phyloP scores from a whole-genome alignment of 2,797 vertebrate species.

The Chrosomus eos region DNA sequence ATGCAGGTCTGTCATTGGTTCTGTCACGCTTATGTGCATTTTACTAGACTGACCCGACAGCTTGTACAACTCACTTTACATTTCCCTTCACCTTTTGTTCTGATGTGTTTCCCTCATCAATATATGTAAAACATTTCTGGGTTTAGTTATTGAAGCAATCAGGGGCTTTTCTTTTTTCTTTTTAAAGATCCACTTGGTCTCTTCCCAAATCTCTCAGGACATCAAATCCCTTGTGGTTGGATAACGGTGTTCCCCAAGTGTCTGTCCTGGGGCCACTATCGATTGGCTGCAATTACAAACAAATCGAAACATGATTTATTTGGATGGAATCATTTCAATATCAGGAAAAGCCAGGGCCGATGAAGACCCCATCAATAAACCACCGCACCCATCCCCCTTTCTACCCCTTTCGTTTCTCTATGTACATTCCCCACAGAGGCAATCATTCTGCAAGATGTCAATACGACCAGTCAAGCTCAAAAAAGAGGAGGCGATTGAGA shows the following conservation, averaged over 20 bases:
- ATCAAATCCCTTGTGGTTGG: conserved; percentile 22
- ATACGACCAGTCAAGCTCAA: conserved; percentile 90
- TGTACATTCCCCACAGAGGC: conserved; percentile 77
- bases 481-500: conserved; percentile 87
- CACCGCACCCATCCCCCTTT: conserved; percentile 56
- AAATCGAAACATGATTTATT: conserved; percentile 99
- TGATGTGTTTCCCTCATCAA: conserved; percentile 18
- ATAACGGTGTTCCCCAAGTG: conserved; percentile 79
- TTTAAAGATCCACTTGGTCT: conserved; percentile 33
- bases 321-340: conserved; percentile 99
- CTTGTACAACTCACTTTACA: conserved; percentile 46
- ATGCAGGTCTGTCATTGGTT: conserved; percentile 53
- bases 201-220: conserved; percentile 64
- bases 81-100: conserved; percentile 15
- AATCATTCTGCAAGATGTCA: conserved; percentile 92
- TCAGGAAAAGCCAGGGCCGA: conserved; percentile 74
- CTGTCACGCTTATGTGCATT: conserved; percentile 54
- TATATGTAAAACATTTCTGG: conserved; percentile 37
- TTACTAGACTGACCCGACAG: conserved; percentile 56
- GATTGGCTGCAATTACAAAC: conserved; percentile 97
- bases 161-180: conserved; percentile 68
- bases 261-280: conserved; percentile 83
- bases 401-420: conserved; percentile 31
- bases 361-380: conserved; percentile 93
- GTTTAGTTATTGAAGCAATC: conserved; percentile 71